Percentiles rank a stretch among this genome's conserved stretches.
Evolutionary conservation across 2,797 vertebrate species (phyloP).

Genomic region (Oreochromis mossambicus): DNA sequence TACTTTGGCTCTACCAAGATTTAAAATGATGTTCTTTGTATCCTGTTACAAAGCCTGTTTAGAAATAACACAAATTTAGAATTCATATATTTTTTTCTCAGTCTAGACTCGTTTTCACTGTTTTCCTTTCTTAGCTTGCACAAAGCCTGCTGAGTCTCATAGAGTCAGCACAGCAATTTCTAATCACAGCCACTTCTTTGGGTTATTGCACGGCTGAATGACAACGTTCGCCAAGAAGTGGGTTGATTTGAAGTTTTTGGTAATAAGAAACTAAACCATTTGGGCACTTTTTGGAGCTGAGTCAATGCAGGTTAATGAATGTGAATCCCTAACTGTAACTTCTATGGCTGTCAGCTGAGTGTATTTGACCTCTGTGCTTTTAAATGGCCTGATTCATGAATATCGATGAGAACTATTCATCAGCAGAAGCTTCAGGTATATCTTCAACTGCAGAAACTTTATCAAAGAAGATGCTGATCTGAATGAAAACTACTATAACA

Average conservation of each 20-base stretch:
- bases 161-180: background rate
- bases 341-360: background rate
- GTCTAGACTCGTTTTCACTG: background rate
- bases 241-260: background rate
- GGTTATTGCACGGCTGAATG: background rate
- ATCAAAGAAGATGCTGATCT: background rate
- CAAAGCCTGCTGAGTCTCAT: background rate
- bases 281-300: background rate
- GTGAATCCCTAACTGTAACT: background rate
- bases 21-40: background rate
- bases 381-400: background rate
- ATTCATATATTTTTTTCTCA: background rate
- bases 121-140: background rate
- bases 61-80: background rate
- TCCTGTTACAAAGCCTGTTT: background rate
- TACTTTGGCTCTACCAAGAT: background rate
- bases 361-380: background rate
- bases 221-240: fast-evolving
- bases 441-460: background rate
- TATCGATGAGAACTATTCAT: background rate
- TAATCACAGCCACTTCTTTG: background rate
- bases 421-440: background rate
- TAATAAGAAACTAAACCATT: background rate
- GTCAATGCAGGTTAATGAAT: background rate
- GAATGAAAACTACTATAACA: background rate